phyloP scores from a whole-genome alignment of 1,140 invertebrate species.

The Diprion similis region DNA sequence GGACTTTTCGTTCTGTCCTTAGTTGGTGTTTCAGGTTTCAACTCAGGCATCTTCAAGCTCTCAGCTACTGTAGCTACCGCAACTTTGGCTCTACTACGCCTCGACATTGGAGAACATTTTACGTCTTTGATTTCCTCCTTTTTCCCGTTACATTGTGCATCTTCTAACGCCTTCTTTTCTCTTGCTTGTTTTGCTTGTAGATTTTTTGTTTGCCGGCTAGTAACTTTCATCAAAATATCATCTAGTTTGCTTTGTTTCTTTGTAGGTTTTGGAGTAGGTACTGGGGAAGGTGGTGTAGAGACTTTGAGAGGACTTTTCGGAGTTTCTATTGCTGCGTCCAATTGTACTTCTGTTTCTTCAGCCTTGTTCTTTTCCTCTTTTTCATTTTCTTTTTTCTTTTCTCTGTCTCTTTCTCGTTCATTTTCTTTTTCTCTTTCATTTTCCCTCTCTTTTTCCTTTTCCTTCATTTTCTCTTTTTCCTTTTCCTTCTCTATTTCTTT shows the following conservation, averaged over 20 bases:
- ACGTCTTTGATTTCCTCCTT: constrained; percentile 32
- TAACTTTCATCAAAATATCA: constrained; percentile 56
- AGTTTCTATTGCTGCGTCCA: constrained; percentile 24
- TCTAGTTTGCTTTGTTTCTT: constrained; percentile 57
- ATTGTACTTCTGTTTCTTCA: constrained; percentile 31
- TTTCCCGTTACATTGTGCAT: constrained; percentile 35
- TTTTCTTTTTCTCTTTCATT: constrained; percentile 43
- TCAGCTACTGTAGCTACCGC: constrained; percentile 24
- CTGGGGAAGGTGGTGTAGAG: constrained; percentile 1
- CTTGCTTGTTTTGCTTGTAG: constrained; percentile 46
- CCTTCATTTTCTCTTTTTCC: constrained; percentile 25
- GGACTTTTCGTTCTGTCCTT: constrained; percentile 28
- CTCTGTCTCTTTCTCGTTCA: constrained; percentile 48
- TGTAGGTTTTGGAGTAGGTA: constrained; percentile 24
- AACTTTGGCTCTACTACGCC: constrained; percentile 45
- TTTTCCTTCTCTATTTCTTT: constrained; percentile 32
- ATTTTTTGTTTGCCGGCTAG: constrained; percentile 49
- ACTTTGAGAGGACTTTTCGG: constrained; percentile 31
- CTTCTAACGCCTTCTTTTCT: constrained; percentile 42
- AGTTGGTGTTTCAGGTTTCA: constrained; percentile 30
- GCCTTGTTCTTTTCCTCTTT: constrained; percentile 18
- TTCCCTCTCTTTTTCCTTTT: constrained; percentile 31
- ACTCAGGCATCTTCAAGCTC: constrained; percentile 38
- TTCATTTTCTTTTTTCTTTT: constrained; percentile 52
- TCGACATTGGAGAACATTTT: constrained; percentile 35